Percentiles rank a stretch among this genome's conserved stretches.
Evolutionary conservation across 2,797 vertebrate species (phyloP).

Genomic region (Phataginus tricuspis): DNA sequence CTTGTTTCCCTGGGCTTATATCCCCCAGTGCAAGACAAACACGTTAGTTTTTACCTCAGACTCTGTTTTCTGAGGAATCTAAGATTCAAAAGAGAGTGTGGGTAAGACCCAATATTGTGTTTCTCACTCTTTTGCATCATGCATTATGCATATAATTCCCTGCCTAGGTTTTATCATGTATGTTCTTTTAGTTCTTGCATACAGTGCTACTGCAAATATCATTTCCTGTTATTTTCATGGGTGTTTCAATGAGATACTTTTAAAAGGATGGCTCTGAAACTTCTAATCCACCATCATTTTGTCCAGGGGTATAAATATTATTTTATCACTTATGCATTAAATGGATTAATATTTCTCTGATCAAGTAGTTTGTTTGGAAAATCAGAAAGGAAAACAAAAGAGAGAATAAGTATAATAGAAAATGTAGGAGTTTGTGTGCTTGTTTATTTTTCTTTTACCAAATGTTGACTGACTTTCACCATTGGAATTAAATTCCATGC

Average conservation of each 20-base stretch:
- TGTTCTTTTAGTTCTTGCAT: not conserved
- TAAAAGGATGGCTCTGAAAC: not conserved
- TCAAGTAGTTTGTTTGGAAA: not conserved
- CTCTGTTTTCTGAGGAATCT: not conserved
- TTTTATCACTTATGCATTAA: not conserved
- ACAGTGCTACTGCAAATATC: not conserved
- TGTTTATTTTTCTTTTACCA: not conserved
- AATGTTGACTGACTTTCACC: not conserved
- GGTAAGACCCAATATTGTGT: not conserved
- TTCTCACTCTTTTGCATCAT: not conserved
- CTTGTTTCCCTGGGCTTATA: not conserved
- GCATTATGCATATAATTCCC: not conserved
- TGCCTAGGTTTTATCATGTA: not conserved
- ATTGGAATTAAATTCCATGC: not conserved
- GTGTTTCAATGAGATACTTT: not conserved
- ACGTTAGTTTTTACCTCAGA: not conserved
- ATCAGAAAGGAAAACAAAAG: not conserved
- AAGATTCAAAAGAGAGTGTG: not conserved
- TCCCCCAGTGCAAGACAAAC: not conserved
- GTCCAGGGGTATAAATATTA: not conserved
- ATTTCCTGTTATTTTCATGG: not conserved
- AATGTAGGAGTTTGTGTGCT: not conserved
- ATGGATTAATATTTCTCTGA: not conserved
- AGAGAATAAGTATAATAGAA: not conserved
- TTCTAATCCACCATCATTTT: not conserved